Conservation (phyloP, 2,113 vertebrate species). For the Canis aureus region DNA sequence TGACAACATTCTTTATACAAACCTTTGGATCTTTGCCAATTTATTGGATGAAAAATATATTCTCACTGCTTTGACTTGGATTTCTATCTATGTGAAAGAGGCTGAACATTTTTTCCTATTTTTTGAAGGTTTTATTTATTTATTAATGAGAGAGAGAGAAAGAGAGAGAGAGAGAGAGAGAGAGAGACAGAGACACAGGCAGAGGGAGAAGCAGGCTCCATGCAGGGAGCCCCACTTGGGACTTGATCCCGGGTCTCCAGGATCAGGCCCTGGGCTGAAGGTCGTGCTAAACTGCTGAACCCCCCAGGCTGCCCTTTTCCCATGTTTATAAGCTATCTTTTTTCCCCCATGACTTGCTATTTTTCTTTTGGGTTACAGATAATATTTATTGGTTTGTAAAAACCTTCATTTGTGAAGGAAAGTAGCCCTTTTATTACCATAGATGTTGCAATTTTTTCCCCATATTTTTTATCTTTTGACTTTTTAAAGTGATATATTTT, state of each 20-base stretch:
- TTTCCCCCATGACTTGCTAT: background rate
- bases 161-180: too few species aligned
- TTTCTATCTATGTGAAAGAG: background rate
- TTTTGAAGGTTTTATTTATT: too few species aligned
- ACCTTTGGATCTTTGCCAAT: background rate
- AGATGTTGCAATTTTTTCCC: background rate
- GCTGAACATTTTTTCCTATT: background rate
- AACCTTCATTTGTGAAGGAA: background rate
- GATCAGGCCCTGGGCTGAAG: too few species aligned
- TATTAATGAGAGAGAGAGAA: too few species aligned
- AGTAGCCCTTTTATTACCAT: background rate
- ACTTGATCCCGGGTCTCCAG: too few species aligned
- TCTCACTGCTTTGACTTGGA: background rate
- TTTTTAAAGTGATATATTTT: background rate
- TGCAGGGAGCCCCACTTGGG: too few species aligned
- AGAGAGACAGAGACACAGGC: too few species aligned
- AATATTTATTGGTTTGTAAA: background rate
- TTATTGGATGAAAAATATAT: background rate
- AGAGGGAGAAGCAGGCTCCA: too few species aligned
- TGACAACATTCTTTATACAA: background rate
- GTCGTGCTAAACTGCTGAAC: too few species aligned
- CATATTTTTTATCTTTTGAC: background rate
- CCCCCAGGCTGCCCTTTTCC: background rate
- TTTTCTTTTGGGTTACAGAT: background rate
- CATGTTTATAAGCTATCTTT: background rate